Base-by-base conservation (phyloP, 2,888 invertebrate species). In the Ernsta delagoae region DNA sequence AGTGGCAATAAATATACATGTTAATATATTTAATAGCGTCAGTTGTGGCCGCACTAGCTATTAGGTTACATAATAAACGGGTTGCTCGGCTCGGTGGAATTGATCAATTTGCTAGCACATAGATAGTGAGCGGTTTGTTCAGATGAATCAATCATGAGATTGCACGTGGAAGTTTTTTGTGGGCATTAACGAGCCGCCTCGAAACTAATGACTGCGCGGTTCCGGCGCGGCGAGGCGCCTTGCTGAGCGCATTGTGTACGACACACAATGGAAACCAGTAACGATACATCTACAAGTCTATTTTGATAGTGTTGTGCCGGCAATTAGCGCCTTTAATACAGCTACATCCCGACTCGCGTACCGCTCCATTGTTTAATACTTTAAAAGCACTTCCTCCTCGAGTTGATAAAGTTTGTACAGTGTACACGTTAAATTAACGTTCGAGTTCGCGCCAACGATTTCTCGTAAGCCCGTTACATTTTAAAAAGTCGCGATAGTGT, bases 111-210 rank as follows among this genome's bases (percentile, higher is more conserved):
- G 86, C 86, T 84, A 79, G 82, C 79, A 78, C 75, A 75, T 76
- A 81, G 80, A 85, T 83, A 84, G 84, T 83, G 83, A 84, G 82
- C 79, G 78, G 81, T 84, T 81, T 83, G 79, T 83, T 80, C 80
- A 78, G 84, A 88, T 76, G 83, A 85, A 89, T 90, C 89, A 90
- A 90, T 92, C 88, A 88, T 83, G 78, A 78, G 75, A 72, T 75
- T 79, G 79, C 79, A 81, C 73, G 80, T 75, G 73, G 73, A 78
- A 79, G 77, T 89, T 89, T 86, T 89, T 90, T 87, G 84, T 83
- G 74, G 78, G 75, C 79, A 79, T 83, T 84, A 87, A 88, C 85
- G 82, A 87, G 83, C 78, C 78, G 80, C 72, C 75, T 76, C 73
- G 79, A 66, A 70, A 71, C 72, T 87, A 86, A 90, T 90, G 88